Conservation (phyloP, 2,797 vertebrate genomes). For the Sebastes steindachneri region DNA sequence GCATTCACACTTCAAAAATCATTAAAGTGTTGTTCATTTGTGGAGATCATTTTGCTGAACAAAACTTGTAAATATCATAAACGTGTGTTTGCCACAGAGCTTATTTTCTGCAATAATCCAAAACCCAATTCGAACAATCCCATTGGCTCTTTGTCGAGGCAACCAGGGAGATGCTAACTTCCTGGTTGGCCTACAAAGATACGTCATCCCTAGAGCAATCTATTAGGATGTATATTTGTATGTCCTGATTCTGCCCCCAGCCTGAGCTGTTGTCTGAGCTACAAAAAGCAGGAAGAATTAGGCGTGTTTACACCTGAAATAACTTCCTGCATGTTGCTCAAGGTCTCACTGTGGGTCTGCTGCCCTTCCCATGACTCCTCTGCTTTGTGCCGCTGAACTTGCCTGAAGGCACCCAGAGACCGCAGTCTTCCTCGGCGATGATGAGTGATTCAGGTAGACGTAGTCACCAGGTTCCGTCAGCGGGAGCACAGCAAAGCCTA, state of each 20-base stretch:
- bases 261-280: background rate
- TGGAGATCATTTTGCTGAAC: too few relatives aligned
- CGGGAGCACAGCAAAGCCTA: background rate
- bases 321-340: constrained; percentile 51
- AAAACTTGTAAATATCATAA: too few relatives aligned
- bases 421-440: background rate
- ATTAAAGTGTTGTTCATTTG: too few relatives aligned
- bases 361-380: constrained; percentile 16
- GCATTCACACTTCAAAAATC: too few relatives aligned
- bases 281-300: constrained; percentile 26
- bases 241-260: background rate
- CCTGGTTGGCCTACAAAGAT: too few relatives aligned
- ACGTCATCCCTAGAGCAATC: too few relatives aligned
- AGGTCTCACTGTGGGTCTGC: constrained; percentile 25
- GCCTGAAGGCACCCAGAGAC: constrained; percentile 8
- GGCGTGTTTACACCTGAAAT: constrained; percentile 39
- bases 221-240: background rate
- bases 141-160: too few relatives aligned
- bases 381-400: background rate
- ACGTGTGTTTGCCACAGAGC: too few relatives aligned
- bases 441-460: constrained; percentile 9
- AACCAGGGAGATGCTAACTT: too few relatives aligned
- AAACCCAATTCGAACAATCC: too few relatives aligned
- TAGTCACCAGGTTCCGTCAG: background rate
- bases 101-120: too few relatives aligned